Conservation (phyloP, 2,113 vertebrate species). For the Hyperopisus bebe region DNA sequence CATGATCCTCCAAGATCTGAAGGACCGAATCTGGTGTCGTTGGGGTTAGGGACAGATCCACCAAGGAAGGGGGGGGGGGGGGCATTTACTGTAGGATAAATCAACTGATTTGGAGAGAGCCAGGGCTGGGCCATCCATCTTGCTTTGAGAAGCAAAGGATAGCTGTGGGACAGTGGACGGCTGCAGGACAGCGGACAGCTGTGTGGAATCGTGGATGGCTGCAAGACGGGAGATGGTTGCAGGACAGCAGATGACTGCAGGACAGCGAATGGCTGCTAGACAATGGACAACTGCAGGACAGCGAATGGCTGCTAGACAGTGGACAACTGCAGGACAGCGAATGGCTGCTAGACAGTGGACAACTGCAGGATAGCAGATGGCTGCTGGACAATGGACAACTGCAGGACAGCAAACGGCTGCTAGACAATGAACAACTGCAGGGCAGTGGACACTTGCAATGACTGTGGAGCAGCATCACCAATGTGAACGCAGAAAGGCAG, state of each 20-base stretch:
- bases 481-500: not conserved
- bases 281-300: not conserved
- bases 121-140: not conserved
- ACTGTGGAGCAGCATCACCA: not conserved
- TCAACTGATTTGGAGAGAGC: constrained; percentile 12
- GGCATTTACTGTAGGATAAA: constrained; percentile 32
- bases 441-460: not conserved
- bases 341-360: too few species aligned
- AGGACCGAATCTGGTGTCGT: not conserved
- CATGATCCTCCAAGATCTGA: not conserved
- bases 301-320: not conserved
- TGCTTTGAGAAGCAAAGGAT: constrained; percentile 27
- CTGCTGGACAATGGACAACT: not conserved
- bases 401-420: too few species aligned
- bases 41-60: not conserved
- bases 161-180: constrained; percentile 9
- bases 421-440: too few species aligned
- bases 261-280: not conserved
- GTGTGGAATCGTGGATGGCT: not conserved
- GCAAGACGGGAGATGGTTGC: not conserved
- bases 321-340: too few species aligned
- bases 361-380: not conserved
- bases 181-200: not conserved
- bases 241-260: not conserved
- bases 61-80: not conserved